Base-by-base conservation (phyloP, 2,888 invertebrate genomes). In the Campaea margaritaria region DNA sequence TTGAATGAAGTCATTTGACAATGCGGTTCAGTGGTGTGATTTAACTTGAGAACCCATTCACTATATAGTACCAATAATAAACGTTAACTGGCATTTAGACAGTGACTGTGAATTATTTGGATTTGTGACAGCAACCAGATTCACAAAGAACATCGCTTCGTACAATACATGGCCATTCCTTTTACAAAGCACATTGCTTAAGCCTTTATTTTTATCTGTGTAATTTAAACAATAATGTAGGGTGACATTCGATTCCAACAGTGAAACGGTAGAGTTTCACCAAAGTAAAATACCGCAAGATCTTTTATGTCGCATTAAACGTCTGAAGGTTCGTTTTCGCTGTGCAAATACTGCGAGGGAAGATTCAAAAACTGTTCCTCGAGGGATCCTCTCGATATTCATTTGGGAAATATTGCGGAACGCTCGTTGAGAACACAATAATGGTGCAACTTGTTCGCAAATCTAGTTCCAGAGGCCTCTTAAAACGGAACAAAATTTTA, bases 311-410 rank as follows among this genome's bases (percentile, higher is more conserved):
- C 75, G 71, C 74, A 74, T 79, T 78, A 79, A 83, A 79, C 74
- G 75, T 69, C 71, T 68, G 68, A 74, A 69, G 76, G 76, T 74
- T 79, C 74, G 76, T 78, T 73, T 75, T 73, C 75, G 69, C 64
- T 73, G 67, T 68, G 75, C 72, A 76, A 83, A 85, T 81, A 79
- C 78, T 74, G 72, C 65, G 68, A 81, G 76, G 77, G 70, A 77
- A 76, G 81, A 81, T 81, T 79, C 81, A 76, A 77, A 79, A 83
- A 83, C 78, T 78, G 82, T 81, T 82, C 72, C 80, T 80, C 79
- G 72, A 76, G 81, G 81, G 79, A 81, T 79, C 77, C 73, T 72
- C 73, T 73, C 74, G 74, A 79, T 81, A 82, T 82, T 82, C 77
- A 82, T 83, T 79, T 78, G 75, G 76, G 74, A 81, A 77, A 78